Evolutionary conservation across 2,888 invertebrate genomes (phyloP), one percentile per base, ranked within the genome.

Genomic region (Aphidius colemani): DNA sequence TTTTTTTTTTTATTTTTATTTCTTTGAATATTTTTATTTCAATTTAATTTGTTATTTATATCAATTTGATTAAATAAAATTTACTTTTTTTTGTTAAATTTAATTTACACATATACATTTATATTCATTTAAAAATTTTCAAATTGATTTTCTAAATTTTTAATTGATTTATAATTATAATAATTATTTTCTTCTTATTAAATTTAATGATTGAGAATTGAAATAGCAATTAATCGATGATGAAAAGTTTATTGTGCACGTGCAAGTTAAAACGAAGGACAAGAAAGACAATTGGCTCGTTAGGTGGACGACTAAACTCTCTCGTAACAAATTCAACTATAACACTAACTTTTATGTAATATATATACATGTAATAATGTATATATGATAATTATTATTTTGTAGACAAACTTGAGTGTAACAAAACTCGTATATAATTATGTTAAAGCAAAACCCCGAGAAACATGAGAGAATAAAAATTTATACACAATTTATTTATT

Each of bases 261-360:
- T 64, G 55, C 30, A 59, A 13, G 45, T 53, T 53, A 41, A 30
- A 55, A 13, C 41, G 55, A 48, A 55, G 51, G 57, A 57, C 57
- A 45, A 45, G 30, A 46, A 8, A 53, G 51, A 59, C 53, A 64
- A 64, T 64, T 59, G 64, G 64, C 59, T 64, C 64, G 59, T 64
- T 64, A 63, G 64, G 43, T 55, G 30, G 41, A 40, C 53, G 43
- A 18, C 53, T 46, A 53, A 63, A 63, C 53, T 63, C 44, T 30
- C 49, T 50, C 40, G 59, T 49, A 39, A 55, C 49, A 49, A 64
- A 64, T 48, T 64, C 13, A 13, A 40, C 46, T n/a, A 30, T 39
- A 57, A 30, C 46, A 8, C 30, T 39, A 57, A 57, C 45, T 45
- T 57, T 57, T 48, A 30, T 45, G 46, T 45, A 57, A 57, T 46